Percentiles rank a stretch among this genome's conserved stretches.
These are phyloP conservation scores for Halyomorpha halys DNA, from an alignment of 1,140 invertebrate species.

Conservation along the genomic window DNA sequence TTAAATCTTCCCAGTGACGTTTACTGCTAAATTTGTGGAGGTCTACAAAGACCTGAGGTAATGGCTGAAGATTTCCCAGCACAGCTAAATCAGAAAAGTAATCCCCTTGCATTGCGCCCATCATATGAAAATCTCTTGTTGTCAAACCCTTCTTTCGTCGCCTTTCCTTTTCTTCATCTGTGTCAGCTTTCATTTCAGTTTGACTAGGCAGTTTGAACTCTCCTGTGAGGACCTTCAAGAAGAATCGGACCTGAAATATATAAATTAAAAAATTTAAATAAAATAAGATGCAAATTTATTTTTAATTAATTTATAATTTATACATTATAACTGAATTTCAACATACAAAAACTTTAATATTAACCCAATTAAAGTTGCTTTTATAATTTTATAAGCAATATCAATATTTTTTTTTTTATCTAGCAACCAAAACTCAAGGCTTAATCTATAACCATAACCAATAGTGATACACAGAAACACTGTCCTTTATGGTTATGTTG, in stretches of 20 bases:
- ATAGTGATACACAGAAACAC: no score
- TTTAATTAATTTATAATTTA: constrained; percentile 23
- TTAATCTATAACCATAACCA: no score
- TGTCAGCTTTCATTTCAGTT: constrained; percentile 48
- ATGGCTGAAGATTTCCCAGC: constrained; percentile 21
- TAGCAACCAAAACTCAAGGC: no score
- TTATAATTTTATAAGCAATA: no score
- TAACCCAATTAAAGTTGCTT: no score
- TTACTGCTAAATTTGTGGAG: constrained; percentile 28
- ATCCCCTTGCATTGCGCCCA: constrained; percentile 27
- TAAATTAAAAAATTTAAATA: constrained; percentile 18
- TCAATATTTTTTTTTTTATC: no score
- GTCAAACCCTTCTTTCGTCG: constrained; percentile 26
- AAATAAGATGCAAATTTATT: constrained; percentile 5
- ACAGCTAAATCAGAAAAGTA: constrained; percentile 23
- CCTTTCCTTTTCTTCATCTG: constrained; percentile 25
- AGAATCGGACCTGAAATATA: constrained; percentile 48
- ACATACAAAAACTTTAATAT: no score
- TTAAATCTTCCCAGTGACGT: constrained; percentile 29
- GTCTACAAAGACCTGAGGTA: constrained; percentile 27
- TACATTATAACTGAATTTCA: no score
- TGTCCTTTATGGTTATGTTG: no score
- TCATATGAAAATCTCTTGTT: constrained; percentile 30
- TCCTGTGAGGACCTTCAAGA: constrained; percentile 53
- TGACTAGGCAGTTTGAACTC: constrained; percentile 49